phyloP scores from a whole-genome alignment of 1,140 invertebrate species.

The Sinella curviseta region DNA sequence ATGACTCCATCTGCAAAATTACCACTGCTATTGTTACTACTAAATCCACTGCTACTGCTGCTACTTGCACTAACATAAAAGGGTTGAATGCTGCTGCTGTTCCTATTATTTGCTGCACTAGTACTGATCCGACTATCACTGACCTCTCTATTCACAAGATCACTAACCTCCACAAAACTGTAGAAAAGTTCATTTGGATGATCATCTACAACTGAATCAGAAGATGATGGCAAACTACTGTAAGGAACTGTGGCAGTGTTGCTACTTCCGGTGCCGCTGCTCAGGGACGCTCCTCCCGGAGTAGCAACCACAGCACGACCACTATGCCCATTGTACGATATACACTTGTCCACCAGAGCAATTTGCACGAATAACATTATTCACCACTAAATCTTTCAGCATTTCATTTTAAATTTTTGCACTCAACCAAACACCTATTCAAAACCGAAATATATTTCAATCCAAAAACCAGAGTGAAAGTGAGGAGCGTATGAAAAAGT shows the following conservation, averaged over 20 bases:
- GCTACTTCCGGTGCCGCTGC: neutral
- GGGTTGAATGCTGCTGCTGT: neutral
- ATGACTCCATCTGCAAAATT: neutral
- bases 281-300: neutral
- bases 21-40: neutral
- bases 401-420: neutral
- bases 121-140: neutral
- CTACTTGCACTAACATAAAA: neutral
- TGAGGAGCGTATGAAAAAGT: too few species aligned
- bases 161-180: neutral
- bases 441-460: too few species aligned
- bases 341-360: neutral
- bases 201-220: neutral
- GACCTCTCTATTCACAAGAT: neutral
- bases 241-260: neutral
- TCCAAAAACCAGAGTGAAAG: too few species aligned
- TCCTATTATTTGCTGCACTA: neutral
- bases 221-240: neutral
- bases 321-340: neutral
- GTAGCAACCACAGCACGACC: neutral
- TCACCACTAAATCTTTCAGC: neutral
- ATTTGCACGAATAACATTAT: slow-evolving; percentile 18
- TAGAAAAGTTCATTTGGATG: neutral
- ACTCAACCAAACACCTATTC: neutral
- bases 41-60: neutral